Evolutionary conservation across 2,888 invertebrate species (phyloP), one percentile per base, ranked within the genome.

Genomic region (Exephanes ischioxanthus): DNA sequence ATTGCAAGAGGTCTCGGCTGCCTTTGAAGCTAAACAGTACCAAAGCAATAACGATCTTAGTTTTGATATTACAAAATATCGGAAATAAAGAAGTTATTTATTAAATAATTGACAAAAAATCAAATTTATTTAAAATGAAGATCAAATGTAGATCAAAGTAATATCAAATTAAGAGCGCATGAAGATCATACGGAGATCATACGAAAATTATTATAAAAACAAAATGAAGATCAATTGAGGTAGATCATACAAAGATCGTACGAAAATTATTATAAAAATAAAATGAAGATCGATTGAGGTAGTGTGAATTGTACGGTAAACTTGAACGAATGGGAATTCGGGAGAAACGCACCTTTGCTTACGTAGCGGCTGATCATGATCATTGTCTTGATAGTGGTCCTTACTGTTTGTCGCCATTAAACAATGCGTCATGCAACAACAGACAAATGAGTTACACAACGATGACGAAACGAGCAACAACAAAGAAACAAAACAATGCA

Each of bases 21-120:
- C 96, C 95, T 94, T 96, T 96, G 94, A 96, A 96, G 94, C 96
- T 96, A 94, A 91, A 94, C 93, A 92, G 89, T 89, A 86, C 87
- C 79, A 87, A 87, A 85, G 67, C 76, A 86, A 84, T 71, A 76
- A 67, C 55, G 83, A 78, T 75, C 79, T 79, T 84, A 87, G 78
- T 84, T 84, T 80, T 45, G 77, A 78, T 11, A 48, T 14, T 30
- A 41, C 45, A 26, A n/a, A 72, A 68, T n/a, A 14, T 45, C 19
- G 33, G 45, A 76, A 67, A 71, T 30, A 55, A 68, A 48, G 53
- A 6, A 45, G 51, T 76, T 66, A 37, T 30, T 73, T 16, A 45
- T 6, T 48, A 11, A 33, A 37, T 3, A 37, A 4, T 33, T 16
- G 58, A 73, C 48, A 70, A 22, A 67, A 86, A 70, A 78, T 3